Evolutionary conservation across 2,113 vertebrate genomes (phyloP).

Genomic region (Theristicus caerulescens): DNA sequence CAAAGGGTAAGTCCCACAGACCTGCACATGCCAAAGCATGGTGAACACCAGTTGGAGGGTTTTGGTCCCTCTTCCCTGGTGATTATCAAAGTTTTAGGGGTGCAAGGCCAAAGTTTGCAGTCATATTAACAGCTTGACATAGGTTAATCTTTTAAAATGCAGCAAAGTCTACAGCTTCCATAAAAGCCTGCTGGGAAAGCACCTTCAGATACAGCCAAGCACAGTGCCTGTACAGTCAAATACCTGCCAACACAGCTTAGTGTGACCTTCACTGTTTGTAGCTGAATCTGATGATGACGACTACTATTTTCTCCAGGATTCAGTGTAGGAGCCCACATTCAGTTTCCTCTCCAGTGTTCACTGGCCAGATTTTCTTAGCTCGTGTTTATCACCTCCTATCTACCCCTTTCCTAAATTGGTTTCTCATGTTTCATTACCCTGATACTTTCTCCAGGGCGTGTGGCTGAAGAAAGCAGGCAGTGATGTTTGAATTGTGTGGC

Average conservation of each 20-base stretch:
- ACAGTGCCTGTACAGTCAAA: neutral
- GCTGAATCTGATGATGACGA: neutral
- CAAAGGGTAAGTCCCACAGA: neutral
- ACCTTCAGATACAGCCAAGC: neutral
- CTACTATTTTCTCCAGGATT: constrained; percentile 5
- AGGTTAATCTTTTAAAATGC: neutral
- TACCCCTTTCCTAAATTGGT: neutral
- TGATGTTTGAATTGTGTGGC: neutral
- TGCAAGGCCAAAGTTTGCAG: fast-evolving
- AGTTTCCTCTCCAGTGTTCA: neutral
- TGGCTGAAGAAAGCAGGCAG: neutral
- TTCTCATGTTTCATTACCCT: neutral
- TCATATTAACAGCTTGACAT: neutral
- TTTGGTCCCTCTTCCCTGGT: neutral
- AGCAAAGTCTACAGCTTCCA: neutral
- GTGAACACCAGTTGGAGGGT: neutral
- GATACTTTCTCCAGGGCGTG: neutral
- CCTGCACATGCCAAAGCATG: neutral
- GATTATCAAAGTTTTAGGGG: neutral
- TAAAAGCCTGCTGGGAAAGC: neutral
- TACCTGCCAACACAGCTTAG: neutral
- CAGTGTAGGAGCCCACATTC: neutral
- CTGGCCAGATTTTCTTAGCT: neutral
- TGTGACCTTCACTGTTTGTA: neutral
- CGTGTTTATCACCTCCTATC: neutral